Evolutionary conservation across 2,797 vertebrate species (phyloP).

Genomic region (Linurgus olivaceus): DNA sequence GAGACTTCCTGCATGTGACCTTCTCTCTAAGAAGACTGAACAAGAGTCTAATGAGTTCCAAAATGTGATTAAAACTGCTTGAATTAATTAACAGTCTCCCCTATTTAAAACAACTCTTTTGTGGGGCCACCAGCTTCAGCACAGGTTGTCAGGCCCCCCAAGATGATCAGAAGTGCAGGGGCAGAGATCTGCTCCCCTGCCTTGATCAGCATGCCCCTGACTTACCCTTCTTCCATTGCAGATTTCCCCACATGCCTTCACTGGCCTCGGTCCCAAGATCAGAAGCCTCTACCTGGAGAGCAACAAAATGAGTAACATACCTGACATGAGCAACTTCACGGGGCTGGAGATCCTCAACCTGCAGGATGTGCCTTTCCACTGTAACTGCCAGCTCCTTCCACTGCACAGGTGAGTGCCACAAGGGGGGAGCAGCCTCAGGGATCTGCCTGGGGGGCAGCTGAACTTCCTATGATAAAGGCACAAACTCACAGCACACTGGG

Average conservation of each 20-base stretch:
- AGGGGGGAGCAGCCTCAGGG: background rate
- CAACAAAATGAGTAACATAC: slow-evolving; percentile 85
- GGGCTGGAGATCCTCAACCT: slow-evolving; percentile 90
- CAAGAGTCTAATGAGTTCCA: background rate
- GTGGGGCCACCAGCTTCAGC: accelerated
- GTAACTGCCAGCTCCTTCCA: slow-evolving; percentile 87
- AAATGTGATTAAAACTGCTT: background rate
- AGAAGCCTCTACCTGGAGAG: slow-evolving; percentile 88
- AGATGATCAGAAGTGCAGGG: background rate
- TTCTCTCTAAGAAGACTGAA: background rate
- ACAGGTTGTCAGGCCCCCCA: background rate
- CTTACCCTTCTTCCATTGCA: slow-evolving; percentile 5
- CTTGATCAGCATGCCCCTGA: background rate
- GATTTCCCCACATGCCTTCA: slow-evolving; percentile 85
- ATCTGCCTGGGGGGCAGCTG: background rate
- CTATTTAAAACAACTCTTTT: background rate
- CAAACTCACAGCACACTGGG: background rate
- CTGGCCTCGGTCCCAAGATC: slow-evolving; percentile 81
- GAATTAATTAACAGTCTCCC: background rate
- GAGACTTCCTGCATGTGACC: background rate
- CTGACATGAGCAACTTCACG: slow-evolving; percentile 76
- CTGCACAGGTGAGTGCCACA: slow-evolving; percentile 79
- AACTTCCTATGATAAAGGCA: background rate
- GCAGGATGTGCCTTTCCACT: slow-evolving; percentile 87
- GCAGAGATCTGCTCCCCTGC: background rate